Conservation (phyloP, 2,113 vertebrate species). For the Desmodus rotundus region DNA sequence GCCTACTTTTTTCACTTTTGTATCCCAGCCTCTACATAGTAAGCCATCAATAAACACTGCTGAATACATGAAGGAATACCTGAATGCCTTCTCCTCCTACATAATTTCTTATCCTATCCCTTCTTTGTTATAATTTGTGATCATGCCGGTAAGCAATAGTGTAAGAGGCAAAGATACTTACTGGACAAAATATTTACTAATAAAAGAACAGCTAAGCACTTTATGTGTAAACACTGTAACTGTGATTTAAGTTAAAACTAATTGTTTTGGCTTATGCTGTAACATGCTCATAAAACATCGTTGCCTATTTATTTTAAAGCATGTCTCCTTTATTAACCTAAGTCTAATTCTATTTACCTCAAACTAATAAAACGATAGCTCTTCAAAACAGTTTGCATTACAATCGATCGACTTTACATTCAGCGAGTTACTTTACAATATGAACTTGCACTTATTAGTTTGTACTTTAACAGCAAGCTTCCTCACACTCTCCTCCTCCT, state of each 20-base stretch:
- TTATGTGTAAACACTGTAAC: neutral
- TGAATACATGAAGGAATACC: neutral
- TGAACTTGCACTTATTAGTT: neutral
- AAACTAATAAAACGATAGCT: slow-evolving; percentile 35
- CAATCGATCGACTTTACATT: neutral
- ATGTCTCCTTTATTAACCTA: slow-evolving; percentile 31
- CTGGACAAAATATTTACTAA: slow-evolving; percentile 14
- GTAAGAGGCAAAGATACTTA: neutral
- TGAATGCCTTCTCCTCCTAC: neutral
- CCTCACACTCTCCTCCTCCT: neutral
- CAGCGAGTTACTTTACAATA: neutral
- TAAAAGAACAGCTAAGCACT: neutral
- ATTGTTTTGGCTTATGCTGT: slow-evolving; percentile 19
- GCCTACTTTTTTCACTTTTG: neutral
- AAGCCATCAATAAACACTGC: neutral
- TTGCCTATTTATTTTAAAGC: slow-evolving; percentile 30
- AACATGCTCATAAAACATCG: slow-evolving; percentile 20
- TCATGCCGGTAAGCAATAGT: neutral
- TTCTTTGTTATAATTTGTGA: slow-evolving; percentile 35
- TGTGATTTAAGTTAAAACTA: slow-evolving; percentile 21
- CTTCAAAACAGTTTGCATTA: slow-evolving; percentile 3
- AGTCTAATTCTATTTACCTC: slow-evolving; percentile 17
- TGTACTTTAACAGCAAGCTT: neutral
- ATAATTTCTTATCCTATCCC: neutral
- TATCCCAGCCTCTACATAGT: neutral